These are phyloP conservation scores for Palythoa caribaeorum DNA, from an alignment of 92 coral and sea anemone species.

Conservation along the genomic window DNA sequence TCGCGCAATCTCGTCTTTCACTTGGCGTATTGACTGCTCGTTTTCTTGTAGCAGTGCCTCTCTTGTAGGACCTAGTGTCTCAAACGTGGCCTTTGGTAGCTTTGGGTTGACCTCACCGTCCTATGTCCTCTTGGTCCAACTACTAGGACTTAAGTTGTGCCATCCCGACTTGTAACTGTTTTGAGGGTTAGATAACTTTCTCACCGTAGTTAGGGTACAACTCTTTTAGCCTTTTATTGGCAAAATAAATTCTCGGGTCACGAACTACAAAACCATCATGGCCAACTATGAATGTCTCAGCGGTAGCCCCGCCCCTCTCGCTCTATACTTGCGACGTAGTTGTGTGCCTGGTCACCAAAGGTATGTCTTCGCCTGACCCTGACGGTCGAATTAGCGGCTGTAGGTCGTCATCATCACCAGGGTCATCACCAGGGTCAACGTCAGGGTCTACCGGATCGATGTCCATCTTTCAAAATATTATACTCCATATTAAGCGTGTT, in stretches of 20 bases:
- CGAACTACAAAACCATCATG: not conserved
- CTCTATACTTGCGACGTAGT: not conserved
- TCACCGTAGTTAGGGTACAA: not conserved
- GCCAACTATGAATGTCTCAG: not conserved
- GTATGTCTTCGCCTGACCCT: not conserved
- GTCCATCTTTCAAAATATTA: not conserved
- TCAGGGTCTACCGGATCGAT: not conserved
- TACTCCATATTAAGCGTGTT: not conserved
- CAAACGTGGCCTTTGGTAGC: not conserved
- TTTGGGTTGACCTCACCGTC: not conserved
- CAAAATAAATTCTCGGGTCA: not conserved
- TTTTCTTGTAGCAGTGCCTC: not conserved
- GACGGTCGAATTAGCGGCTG: not conserved
- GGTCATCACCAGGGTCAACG: not conserved
- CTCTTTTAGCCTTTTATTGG: not conserved
- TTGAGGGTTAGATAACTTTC: not conserved
- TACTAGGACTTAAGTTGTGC: not conserved
- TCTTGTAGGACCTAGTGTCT: not conserved
- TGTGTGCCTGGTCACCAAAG: not conserved
- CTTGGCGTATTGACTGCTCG: not conserved
- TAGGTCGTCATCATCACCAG: not conserved
- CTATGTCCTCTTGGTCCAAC: constrained; percentile 19
- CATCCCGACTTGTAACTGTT: not conserved
- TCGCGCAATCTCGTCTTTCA: not conserved
- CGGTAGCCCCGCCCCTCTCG: not conserved